Evolutionary conservation across 2,888 invertebrate species (phyloP).

Genomic region (Drosophila macrothrix): DNA sequence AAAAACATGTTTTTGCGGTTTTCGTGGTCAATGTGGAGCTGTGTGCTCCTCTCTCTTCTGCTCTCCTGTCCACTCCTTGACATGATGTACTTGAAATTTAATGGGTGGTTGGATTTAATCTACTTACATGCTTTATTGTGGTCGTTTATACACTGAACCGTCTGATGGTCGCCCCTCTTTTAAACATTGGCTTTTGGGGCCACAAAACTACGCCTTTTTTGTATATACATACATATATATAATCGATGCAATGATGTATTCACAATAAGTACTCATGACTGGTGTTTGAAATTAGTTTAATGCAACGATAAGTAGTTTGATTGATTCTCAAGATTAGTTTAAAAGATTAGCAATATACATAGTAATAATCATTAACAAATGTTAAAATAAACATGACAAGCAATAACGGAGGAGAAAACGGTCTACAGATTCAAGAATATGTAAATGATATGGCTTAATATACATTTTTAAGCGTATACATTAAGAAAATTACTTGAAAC

Average conservation of each 20-base stretch:
- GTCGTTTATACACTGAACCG: conserved; percentile 28
- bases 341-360: not conserved
- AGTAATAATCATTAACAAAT: not conserved
- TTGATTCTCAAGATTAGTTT: not conserved
- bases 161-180: not conserved
- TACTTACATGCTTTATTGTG: conserved; percentile 70
- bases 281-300: not conserved
- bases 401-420: not conserved
- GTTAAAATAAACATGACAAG: not conserved
- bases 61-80: not conserved
- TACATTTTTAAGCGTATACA: not conserved
- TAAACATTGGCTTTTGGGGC: not conserved
- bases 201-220: not conserved
- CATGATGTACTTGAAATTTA: conserved; percentile 51
- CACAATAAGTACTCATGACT: not conserved
- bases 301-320: not conserved
- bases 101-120: conserved; percentile 71
- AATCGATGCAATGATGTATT: not conserved
- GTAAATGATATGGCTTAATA: not conserved
- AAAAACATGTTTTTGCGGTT: conserved; percentile 57
- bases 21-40: conserved; percentile 33
- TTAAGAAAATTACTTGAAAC: too few relatives aligned
- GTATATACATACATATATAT: not conserved
- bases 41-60: not conserved
- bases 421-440: not conserved